A percentile compares a stretch with the other conserved stretches of the same genome.
These are phyloP conservation scores for Norana najaformis DNA, from an alignment of 2,888 invertebrate genomes.

Conservation along the genomic window DNA sequence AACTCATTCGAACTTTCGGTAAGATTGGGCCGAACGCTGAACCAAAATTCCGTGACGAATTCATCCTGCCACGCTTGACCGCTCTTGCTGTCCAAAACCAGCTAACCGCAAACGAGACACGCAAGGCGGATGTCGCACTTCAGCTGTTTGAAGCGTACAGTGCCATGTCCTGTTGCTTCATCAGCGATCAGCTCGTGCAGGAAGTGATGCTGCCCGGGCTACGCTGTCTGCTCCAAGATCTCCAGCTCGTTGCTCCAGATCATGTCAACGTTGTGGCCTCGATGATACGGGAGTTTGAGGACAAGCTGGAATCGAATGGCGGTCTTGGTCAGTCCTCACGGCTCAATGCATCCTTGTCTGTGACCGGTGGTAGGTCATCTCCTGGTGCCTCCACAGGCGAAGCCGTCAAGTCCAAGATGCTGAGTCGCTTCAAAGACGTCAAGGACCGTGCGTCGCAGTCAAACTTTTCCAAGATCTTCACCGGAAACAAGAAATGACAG, in stretches of 20 bases:
- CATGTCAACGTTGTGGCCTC: constrained; percentile 59
- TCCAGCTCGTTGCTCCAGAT: constrained; percentile 59
- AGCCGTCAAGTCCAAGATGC: constrained; percentile 37
- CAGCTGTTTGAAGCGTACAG: constrained; percentile 72
- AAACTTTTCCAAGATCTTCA: constrained; percentile 41
- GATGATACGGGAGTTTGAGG: constrained; percentile 59
- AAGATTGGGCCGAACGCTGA: constrained; percentile 70
- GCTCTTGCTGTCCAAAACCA: constrained; percentile 68
- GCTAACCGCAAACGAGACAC: constrained; percentile 66
- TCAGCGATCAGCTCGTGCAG: constrained; percentile 60
- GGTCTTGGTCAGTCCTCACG: constrained; percentile 14
- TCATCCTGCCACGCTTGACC: constrained; percentile 70
- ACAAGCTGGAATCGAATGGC: constrained; percentile 39
- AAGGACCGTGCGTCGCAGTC: constrained; percentile 36
- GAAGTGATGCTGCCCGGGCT: constrained; percentile 63
- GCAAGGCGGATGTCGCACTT: constrained; percentile 68
- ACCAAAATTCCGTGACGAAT: constrained; percentile 69
- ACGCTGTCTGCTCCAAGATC: constrained; percentile 58
- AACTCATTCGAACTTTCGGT: constrained; percentile 70
- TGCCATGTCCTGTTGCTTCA: constrained; percentile 65
- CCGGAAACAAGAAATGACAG: constrained; percentile 31
- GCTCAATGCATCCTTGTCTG: too few relatives aligned
- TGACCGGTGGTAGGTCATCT: background rate
- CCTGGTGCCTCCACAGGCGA: constrained; percentile 26
- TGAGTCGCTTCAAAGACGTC: constrained; percentile 42